A percentile compares a stretch with the other conserved stretches of the same genome.
phyloP scores from a whole-genome alignment of 1,140 invertebrate species.

The Sipha flava region DNA sequence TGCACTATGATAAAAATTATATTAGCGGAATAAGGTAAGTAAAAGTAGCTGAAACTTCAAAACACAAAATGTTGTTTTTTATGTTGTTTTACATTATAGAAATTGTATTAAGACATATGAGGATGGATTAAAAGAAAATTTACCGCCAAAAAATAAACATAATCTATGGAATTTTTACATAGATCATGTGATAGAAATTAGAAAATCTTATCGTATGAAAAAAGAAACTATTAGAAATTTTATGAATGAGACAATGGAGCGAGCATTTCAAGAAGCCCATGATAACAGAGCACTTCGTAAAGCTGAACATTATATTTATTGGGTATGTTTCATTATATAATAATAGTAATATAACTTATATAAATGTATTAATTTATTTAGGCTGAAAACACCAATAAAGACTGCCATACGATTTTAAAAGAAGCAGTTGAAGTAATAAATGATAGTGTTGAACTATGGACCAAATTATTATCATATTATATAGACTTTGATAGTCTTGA shows the following conservation, averaged over 20 bases:
- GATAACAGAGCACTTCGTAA: neutral
- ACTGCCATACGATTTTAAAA: neutral
- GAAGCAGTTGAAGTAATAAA: neutral
- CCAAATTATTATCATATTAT: neutral
- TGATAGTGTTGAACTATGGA: slow-evolving; percentile 5
- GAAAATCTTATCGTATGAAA: slow-evolving; percentile 23
- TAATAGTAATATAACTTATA: neutral
- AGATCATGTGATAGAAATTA: slow-evolving; percentile 13
- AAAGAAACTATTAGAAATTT: slow-evolving; percentile 15
- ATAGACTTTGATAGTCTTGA: neutral
- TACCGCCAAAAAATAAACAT: slow-evolving; percentile 9
- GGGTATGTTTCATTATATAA: neutral
- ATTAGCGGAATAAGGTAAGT: neutral
- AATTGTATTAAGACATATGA: slow-evolving; percentile 17
- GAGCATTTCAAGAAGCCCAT: slow-evolving; percentile 20
- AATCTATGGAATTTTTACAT: slow-evolving; percentile 18
- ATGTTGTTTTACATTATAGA: neutral
- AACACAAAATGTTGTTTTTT: neutral
- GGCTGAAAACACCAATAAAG: neutral
- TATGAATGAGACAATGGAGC: slow-evolving; percentile 20
- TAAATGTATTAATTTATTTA: neutral
- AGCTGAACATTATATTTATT: slow-evolving; percentile 6
- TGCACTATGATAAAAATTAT: slow-evolving; percentile 19
- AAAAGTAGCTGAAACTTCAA: neutral
- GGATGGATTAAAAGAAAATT: neutral